A percentile compares a stretch with the other conserved stretches of the same genome.
phyloP scores from a whole-genome alignment of 2,113 vertebrate genomes.

The Carassius gibelio region DNA sequence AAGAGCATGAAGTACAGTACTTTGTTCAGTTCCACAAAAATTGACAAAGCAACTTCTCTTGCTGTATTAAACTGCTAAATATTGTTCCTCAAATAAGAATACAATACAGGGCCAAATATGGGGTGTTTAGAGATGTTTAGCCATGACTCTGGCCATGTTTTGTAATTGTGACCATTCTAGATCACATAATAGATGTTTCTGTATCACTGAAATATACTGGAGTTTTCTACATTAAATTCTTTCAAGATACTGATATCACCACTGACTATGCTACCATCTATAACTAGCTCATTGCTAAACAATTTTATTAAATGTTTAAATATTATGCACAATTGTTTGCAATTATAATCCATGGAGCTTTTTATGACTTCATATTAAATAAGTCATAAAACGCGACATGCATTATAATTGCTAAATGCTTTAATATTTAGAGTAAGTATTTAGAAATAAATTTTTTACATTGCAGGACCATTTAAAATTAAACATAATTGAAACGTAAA shows the following conservation, averaged over 20 bases:
- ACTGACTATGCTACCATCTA: neutral
- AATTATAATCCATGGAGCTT: neutral
- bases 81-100: neutral
- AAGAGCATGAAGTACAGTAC: neutral
- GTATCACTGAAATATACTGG: neutral
- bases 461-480: neutral
- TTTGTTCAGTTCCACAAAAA: neutral
- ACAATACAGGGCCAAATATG: neutral
- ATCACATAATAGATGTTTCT: neutral
- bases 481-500: neutral
- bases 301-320: neutral
- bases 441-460: neutral
- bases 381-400: no score
- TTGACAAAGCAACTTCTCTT: neutral
- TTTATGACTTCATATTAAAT: neutral
- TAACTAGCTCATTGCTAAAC: neutral
- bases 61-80: neutral
- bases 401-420: no score
- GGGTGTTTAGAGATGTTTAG: neutral
- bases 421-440: neutral
- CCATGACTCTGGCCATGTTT: neutral
- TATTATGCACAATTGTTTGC: neutral
- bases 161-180: neutral
- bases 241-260: neutral
- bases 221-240: neutral